Evolutionary conservation across 2,888 invertebrate genomes (phyloP).

Genomic region (Homarus gammarus): DNA sequence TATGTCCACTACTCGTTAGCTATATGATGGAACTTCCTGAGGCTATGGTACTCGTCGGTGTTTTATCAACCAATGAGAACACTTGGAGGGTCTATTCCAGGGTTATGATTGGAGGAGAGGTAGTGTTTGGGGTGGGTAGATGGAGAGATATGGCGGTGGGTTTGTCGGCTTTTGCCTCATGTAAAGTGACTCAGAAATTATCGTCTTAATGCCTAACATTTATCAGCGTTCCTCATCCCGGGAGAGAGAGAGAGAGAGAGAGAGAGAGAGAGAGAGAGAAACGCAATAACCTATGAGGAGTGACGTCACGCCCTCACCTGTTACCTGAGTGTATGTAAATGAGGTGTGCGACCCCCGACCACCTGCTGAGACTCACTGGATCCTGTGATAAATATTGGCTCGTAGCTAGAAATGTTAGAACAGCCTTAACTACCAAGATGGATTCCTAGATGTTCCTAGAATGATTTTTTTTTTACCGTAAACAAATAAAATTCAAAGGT

Average conservation of each 20-base stretch:
- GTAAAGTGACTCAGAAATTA: conserved; percentile 59
- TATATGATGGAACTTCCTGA: conserved; percentile 26
- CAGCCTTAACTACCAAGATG: too few species aligned
- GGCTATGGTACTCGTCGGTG: conserved; percentile 15
- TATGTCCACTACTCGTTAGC: conserved; percentile 28
- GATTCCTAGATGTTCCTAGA: too few species aligned
- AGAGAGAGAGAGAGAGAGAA: neutral
- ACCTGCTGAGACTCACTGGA: too few species aligned
- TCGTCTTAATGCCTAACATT: conserved; percentile 45
- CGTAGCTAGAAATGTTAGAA: too few species aligned
- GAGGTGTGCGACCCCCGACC: too few species aligned
- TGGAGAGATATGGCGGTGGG: conserved; percentile 39
- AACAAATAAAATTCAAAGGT: too few species aligned
- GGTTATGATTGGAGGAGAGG: conserved; percentile 36
- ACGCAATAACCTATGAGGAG: neutral
- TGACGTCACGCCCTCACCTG: too few species aligned
- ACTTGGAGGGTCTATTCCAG: neutral
- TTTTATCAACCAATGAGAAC: conserved; percentile 10
- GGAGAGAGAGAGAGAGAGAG: neutral
- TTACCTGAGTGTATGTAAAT: too few species aligned
- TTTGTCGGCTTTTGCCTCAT: conserved; percentile 49
- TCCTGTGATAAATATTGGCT: too few species aligned
- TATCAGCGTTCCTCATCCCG: conserved; percentile 41
- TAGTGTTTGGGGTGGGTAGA: conserved; percentile 9
- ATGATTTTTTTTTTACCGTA: too few species aligned